These are phyloP conservation scores for Ladona fulva DNA, from an alignment of 1,140 invertebrate species.

Conservation along the genomic window DNA sequence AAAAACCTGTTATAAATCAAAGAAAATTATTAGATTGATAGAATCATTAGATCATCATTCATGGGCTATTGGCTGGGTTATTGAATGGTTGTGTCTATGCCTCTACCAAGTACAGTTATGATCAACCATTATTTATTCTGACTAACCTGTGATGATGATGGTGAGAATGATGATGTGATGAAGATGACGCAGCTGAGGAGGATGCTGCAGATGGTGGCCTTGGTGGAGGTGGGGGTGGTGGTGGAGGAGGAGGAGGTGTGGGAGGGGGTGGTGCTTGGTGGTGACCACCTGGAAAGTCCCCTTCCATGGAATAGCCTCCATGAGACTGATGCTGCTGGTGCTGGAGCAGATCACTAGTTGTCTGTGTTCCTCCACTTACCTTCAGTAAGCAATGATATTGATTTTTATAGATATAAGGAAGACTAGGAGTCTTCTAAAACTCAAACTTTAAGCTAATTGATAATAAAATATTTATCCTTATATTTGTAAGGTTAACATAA, in stretches of 20 bases:
- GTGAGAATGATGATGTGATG: neutral
- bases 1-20: too few relatives aligned
- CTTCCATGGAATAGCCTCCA: neutral
- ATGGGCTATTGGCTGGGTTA: too few relatives aligned
- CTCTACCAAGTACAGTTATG: too few relatives aligned
- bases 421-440: too few relatives aligned
- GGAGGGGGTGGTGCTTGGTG: neutral
- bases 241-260: neutral
- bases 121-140: too few relatives aligned
- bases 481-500: too few relatives aligned
- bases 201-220: neutral
- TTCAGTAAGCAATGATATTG: conserved; percentile 31
- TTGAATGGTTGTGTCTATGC: too few relatives aligned
- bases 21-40: too few relatives aligned
- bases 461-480: too few relatives aligned
- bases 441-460: too few relatives aligned
- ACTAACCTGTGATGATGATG: neutral
- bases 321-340: neutral
- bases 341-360: conserved; percentile 34
- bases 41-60: too few relatives aligned
- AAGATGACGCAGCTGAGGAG: neutral
- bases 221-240: neutral
- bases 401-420: too few relatives aligned
- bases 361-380: conserved; percentile 81
- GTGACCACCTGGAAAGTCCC: neutral